phyloP scores from a whole-genome alignment of 2,888 invertebrate genomes.

The Baccha elongata region DNA sequence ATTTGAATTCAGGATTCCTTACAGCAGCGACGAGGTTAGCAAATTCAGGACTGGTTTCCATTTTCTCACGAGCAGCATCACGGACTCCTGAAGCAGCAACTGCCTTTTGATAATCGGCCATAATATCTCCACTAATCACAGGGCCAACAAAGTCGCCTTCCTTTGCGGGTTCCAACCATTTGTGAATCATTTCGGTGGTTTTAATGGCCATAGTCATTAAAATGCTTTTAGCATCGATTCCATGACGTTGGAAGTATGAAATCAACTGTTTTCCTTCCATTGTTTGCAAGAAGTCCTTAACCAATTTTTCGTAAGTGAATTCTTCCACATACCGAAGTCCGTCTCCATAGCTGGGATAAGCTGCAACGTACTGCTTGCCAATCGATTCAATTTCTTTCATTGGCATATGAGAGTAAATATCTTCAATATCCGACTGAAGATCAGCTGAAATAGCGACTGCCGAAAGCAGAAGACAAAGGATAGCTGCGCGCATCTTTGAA shows the following conservation, averaged over 20 bases:
- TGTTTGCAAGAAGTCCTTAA: not conserved
- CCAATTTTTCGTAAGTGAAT: not conserved
- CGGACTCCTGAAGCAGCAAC: not conserved
- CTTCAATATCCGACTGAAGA: slow-evolving; percentile 18
- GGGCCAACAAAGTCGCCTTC: not conserved
- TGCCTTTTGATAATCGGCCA: slow-evolving; percentile 8
- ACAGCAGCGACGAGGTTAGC: slow-evolving; percentile 16
- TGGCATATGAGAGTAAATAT: slow-evolving; percentile 18
- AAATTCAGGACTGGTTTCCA: slow-evolving; percentile 20
- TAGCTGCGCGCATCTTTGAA: slow-evolving; percentile 3
- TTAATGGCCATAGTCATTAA: not conserved
- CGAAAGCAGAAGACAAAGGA: not conserved
- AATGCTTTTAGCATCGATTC: not conserved
- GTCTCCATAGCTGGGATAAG: not conserved
- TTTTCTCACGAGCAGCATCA: slow-evolving; percentile 4
- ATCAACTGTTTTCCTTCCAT: not conserved
- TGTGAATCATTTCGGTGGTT: not conserved
- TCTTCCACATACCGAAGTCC: not conserved
- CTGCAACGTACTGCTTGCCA: slow-evolving; percentile 17
- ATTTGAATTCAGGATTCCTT: not conserved
- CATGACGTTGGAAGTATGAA: not conserved
- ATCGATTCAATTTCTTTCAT: slow-evolving; percentile 20
- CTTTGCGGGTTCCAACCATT: slow-evolving; percentile 13
- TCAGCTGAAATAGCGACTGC: slow-evolving; percentile 25
- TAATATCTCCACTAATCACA: not conserved